Conservation (phyloP, 2,888 invertebrate species). For the Rotaria socialis region DNA sequence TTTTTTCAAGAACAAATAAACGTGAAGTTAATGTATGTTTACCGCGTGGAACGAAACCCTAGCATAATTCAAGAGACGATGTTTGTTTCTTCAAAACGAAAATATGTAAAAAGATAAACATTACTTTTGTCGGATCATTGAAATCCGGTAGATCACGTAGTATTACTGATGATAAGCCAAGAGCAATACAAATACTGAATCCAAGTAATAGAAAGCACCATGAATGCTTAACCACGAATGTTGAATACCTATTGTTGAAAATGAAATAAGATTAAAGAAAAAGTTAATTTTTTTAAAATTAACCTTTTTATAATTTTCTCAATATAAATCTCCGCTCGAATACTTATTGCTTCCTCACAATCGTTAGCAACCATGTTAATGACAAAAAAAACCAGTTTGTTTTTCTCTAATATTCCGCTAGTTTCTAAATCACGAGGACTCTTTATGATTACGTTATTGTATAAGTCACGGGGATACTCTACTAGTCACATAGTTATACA, state of each 20-base stretch:
- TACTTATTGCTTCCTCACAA: not conserved
- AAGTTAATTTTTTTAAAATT: not conserved
- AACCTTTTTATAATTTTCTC: not conserved
- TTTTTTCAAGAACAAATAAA: not conserved
- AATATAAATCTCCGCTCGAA: not conserved
- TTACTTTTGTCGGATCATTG: conserved; percentile 19
- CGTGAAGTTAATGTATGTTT: conserved; percentile 11
- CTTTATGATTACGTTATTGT: not conserved
- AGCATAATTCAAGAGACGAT: not conserved
- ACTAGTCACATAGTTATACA: not conserved
- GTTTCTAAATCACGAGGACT: too few species aligned
- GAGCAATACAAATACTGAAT: not conserved
- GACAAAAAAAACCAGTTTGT: not conserved
- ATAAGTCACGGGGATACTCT: too few species aligned
- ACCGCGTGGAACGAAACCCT: not conserved
- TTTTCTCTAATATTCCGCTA: not conserved
- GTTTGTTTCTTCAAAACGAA: not conserved
- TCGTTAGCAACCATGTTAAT: not conserved
- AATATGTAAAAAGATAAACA: not conserved
- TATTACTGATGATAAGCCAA: not conserved
- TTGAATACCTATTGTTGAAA: not conserved
- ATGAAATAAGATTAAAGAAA: not conserved
- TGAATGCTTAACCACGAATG: not conserved
- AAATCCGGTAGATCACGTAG: conserved; percentile 16
- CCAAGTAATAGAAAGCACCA: not conserved